Percentiles rank a stretch among this genome's conserved stretches.
Conservation (phyloP, 1,140 invertebrate genomes). For the Drosophila willistoni region DNA sequence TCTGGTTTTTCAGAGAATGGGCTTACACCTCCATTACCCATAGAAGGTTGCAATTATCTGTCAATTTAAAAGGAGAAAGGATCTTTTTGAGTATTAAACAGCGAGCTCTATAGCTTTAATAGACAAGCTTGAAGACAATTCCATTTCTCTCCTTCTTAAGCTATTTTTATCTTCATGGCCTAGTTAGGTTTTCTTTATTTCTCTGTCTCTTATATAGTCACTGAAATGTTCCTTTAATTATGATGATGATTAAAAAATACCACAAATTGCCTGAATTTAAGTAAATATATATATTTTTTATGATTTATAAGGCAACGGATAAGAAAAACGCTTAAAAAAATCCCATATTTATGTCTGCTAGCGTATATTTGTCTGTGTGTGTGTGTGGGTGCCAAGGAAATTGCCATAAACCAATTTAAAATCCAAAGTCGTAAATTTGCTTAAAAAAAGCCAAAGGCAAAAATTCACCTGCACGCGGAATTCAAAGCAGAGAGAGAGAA, state of each 20-base stretch:
- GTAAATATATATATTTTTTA: neutral
- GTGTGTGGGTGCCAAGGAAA: conserved; percentile 49
- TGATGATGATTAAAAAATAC: neutral
- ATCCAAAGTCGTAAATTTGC: conserved; percentile 60
- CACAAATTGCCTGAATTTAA: neutral
- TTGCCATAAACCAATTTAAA: conserved; percentile 75
- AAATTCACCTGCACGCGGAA: conserved; percentile 66
- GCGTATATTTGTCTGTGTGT: conserved; percentile 20
- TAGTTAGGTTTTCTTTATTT: neutral
- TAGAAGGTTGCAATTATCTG: too few species aligned
- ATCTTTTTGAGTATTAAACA: too few species aligned
- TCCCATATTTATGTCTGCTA: neutral
- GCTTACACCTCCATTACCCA: too few species aligned
- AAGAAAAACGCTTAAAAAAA: neutral
- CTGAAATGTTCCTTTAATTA: neutral
- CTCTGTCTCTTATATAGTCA: too few species aligned
- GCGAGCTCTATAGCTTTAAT: too few species aligned
- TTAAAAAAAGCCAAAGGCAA: conserved; percentile 11
- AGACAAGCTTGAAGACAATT: too few species aligned
- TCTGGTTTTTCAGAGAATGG: too few species aligned
- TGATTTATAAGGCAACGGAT: neutral
- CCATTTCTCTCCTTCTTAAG: too few species aligned
- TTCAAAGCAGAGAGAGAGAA: conserved; percentile 3
- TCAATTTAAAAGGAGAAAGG: too few species aligned
- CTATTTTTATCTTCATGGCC: too few species aligned